phyloP scores from a whole-genome alignment of 1,140 invertebrate genomes.

The Drosophila tsacasi region DNA sequence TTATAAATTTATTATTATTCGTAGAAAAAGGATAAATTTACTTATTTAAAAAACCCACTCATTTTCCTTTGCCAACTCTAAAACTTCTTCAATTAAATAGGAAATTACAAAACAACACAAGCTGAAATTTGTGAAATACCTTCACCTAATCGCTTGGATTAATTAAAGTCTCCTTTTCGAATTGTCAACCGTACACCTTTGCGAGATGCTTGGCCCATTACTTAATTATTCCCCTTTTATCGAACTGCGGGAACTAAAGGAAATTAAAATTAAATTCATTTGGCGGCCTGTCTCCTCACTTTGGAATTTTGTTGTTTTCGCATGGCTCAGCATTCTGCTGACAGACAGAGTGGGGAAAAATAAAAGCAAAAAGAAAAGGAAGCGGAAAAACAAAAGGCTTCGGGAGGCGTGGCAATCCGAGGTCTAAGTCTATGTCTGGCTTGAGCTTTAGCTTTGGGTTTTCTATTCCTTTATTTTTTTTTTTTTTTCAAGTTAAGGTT shows the following conservation, averaged over 20 bases:
- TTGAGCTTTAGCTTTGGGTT: conserved; percentile 6
- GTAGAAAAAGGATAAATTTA: too few species aligned
- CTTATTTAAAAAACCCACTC: neutral
- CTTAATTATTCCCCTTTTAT: conserved; percentile 39
- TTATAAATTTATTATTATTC: neutral
- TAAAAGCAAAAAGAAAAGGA: conserved; percentile 11
- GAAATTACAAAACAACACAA: neutral
- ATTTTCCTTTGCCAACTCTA: neutral
- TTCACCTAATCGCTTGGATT: conserved; percentile 12
- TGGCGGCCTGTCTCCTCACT: conserved; percentile 23
- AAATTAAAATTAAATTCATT: conserved; percentile 51
- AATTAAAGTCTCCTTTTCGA: conserved; percentile 17
- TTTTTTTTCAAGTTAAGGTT: conserved; percentile 35
- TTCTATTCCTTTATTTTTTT: neutral
- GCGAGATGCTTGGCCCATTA: conserved; percentile 15
- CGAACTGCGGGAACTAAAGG: conserved; percentile 15
- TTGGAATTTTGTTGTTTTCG: conserved; percentile 52
- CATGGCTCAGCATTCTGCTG: conserved; percentile 51
- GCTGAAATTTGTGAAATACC: conserved; percentile 1
- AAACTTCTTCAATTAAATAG: neutral
- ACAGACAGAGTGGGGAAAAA: conserved; percentile 18
- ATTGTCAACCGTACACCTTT: neutral
- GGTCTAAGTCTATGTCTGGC: conserved; percentile 63
- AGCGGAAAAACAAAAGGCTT: conserved; percentile 15
- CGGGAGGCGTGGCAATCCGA: conserved; percentile 24